Conservation (phyloP, 2,113 vertebrate genomes). For the Pelobates fuscus region DNA sequence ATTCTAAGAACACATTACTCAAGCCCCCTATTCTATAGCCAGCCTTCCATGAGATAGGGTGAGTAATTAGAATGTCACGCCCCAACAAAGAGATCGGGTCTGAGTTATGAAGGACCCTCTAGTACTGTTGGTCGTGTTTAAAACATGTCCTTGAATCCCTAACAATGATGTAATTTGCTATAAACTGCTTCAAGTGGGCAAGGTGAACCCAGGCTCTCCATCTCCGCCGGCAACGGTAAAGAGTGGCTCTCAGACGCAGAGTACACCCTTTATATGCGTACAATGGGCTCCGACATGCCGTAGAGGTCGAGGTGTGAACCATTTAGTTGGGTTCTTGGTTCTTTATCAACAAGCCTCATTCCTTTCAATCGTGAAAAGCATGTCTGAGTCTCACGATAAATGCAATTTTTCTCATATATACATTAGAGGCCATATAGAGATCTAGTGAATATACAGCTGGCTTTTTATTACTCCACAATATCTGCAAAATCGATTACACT, state of each 20-base stretch:
- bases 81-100: neutral
- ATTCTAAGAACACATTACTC: neutral
- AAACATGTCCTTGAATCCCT: slow-evolving; percentile 14
- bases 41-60: neutral
- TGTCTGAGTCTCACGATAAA: neutral
- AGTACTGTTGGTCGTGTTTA: neutral
- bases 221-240: neutral
- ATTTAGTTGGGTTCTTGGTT: neutral
- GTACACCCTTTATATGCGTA: slow-evolving; percentile 8
- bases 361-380: neutral
- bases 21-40: neutral
- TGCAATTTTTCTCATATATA: too few relatives aligned
- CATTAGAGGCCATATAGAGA: too few relatives aligned
- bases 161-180: slow-evolving; percentile 36
- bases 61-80: neutral
- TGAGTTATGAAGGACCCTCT: slow-evolving; percentile 7
- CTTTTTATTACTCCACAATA: too few relatives aligned
- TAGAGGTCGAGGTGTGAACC: slow-evolving; percentile 27
- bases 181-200: slow-evolving; percentile 18
- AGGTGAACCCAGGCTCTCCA: slow-evolving; percentile 3
- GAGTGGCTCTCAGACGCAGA: slow-evolving; percentile 8
- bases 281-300: neutral
- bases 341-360: neutral
- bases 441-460: too few relatives aligned
- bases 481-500: too few relatives aligned